These are phyloP conservation scores for Lordiphosa fenestrarum DNA, from an alignment of 2,888 invertebrate species.

Conservation along the genomic window DNA sequence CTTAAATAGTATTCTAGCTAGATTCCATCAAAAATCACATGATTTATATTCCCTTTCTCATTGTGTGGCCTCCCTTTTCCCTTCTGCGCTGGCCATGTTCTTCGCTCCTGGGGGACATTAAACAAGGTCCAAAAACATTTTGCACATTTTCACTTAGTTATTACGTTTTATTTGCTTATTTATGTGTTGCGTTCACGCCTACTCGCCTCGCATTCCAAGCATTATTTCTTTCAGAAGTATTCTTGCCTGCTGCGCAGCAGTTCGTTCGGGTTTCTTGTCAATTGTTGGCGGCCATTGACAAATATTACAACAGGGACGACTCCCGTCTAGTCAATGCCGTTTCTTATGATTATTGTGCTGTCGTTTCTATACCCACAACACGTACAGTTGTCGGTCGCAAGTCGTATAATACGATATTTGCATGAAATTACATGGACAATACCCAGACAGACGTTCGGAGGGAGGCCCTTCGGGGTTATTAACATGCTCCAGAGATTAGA, in stretches of 20 bases:
- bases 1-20: too few species aligned
- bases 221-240: neutral
- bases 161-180: conserved; percentile 62
- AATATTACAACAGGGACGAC: conserved; percentile 50
- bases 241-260: conserved; percentile 6
- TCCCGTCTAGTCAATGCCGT: conserved; percentile 31
- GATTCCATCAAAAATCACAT: too few species aligned
- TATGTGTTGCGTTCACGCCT: conserved; percentile 43
- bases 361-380: conserved; percentile 66
- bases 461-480: conserved; percentile 59
- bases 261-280: conserved; percentile 40
- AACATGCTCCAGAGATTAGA: conserved; percentile 74
- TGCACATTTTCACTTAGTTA: conserved; percentile 64
- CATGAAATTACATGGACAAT: conserved; percentile 62
- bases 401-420: conserved; percentile 70
- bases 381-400: conserved; percentile 49
- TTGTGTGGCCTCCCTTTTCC: too few species aligned
- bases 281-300: conserved; percentile 68
- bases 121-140: conserved; percentile 26
- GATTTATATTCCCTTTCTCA: conserved; percentile 17
- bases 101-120: conserved; percentile 33
- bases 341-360: conserved; percentile 70
- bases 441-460: conserved; percentile 12
- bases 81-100: conserved; percentile 4
- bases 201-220: conserved; percentile 20